phyloP scores from a whole-genome alignment of 2,888 invertebrate species.

The Agonopterix alstromeriana region DNA sequence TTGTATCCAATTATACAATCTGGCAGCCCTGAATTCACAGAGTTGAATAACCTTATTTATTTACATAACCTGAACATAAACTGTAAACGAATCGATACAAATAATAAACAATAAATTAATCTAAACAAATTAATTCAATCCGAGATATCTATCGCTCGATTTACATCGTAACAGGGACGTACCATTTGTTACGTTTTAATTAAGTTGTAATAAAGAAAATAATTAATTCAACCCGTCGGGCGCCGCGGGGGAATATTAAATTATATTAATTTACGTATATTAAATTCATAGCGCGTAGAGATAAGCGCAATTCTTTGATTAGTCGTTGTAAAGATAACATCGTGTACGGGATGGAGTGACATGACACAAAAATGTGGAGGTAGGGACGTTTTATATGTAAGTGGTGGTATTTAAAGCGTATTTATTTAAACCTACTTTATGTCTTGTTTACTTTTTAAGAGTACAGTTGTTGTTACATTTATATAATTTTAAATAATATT shows the following conservation, averaged over 20 bases:
- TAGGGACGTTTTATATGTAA: no score
- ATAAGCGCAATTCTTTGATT: constrained; percentile 13
- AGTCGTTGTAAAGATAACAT: constrained; percentile 12
- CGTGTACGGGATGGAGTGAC: not conserved
- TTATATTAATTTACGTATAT: constrained; percentile 16
- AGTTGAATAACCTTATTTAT: no score
- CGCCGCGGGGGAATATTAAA: constrained; percentile 19
- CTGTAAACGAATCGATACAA: no score
- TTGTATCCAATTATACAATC: no score
- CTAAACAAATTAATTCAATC: constrained; percentile 22
- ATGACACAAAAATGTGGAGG: no score
- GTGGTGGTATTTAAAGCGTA: no score
- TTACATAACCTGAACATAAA: no score
- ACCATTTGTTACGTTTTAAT: constrained; percentile 34
- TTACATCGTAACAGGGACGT: constrained; percentile 15
- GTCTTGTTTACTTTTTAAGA: no score
- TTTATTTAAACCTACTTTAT: no score
- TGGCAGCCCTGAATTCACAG: no score
- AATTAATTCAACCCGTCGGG: constrained; percentile 20
- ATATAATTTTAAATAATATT: no score
- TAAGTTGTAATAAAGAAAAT: constrained; percentile 30
- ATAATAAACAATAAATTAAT: constrained; percentile 14
- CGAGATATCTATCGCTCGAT: constrained; percentile 20
- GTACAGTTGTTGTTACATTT: no score
- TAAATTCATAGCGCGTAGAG: constrained; percentile 14